Conservation (phyloP, 2,888 invertebrate species). For the Calameuta idolon region DNA sequence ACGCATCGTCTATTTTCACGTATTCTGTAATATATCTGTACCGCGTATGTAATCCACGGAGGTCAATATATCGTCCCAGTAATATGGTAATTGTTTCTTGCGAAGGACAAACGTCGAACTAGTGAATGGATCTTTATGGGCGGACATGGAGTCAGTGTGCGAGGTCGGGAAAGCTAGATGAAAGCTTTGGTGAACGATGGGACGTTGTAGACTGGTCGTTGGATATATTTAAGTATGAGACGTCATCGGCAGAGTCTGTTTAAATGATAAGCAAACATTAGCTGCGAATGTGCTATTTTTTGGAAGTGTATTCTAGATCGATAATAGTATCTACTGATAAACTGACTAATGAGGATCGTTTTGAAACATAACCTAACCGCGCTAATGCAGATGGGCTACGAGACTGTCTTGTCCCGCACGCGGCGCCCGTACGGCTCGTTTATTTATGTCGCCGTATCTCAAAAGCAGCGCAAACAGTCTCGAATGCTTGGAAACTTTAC, state of each 20-base stretch:
- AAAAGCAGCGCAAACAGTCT: background rate
- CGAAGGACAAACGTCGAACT: background rate
- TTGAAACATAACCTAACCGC: background rate
- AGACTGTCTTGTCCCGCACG: background rate
- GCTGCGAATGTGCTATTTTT: background rate
- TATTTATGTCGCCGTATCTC: background rate
- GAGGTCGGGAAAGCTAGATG: background rate
- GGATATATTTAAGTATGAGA: background rate
- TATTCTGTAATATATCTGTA: conserved; percentile 47
- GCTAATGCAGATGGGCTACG: background rate
- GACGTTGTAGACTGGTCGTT: too few relatives aligned
- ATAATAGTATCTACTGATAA: background rate
- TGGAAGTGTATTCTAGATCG: background rate
- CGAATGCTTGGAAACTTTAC: background rate
- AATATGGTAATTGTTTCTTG: background rate
- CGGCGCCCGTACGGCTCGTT: background rate
- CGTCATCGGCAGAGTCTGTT: background rate
- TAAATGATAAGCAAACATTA: background rate
- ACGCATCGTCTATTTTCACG: conserved; percentile 48
- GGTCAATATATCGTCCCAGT: conserved; percentile 37
- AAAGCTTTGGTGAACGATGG: background rate
- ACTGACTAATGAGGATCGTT: background rate
- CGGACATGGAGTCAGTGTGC: background rate
- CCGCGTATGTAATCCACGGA: conserved; percentile 31
- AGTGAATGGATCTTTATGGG: background rate